These are phyloP conservation scores for Muntiacus muntjak DNA, from an alignment of 2,113 vertebrate species.

Conservation along the genomic window DNA sequence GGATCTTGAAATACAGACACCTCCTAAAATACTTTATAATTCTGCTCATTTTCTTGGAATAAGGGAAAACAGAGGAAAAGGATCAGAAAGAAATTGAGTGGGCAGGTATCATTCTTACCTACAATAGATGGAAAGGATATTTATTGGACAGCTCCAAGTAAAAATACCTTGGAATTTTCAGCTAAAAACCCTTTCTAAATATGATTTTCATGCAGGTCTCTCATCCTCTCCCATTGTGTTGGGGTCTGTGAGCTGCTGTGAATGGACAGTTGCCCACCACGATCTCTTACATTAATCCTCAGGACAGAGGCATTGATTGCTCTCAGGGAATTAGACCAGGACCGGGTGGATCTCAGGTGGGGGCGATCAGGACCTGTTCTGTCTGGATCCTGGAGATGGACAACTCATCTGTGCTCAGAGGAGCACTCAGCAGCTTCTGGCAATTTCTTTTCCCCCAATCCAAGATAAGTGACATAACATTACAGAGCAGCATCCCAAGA, in stretches of 20 bases:
- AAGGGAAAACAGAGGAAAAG: neutral
- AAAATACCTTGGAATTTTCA: neutral
- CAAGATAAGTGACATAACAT: neutral
- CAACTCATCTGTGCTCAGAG: neutral
- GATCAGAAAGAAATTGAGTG: neutral
- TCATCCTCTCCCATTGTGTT: too few species aligned
- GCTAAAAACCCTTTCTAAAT: neutral
- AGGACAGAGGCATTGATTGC: neutral
- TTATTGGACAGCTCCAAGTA: neutral
- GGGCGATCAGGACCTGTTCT: neutral
- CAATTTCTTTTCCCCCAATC: neutral
- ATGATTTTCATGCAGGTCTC: neutral
- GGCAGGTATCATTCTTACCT: neutral
- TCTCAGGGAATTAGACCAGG: neutral
- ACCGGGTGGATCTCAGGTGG: neutral
- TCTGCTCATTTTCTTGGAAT: neutral
- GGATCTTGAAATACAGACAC: neutral
- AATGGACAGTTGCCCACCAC: neutral
- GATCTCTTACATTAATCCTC: neutral
- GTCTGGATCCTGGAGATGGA: neutral
- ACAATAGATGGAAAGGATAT: neutral
- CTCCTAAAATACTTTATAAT: neutral
- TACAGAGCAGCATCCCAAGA: neutral
- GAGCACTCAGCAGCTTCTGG: neutral
- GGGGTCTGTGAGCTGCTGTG: neutral